Conservation (phyloP, 2,113 vertebrate species). For the Osmerus mordax region DNA sequence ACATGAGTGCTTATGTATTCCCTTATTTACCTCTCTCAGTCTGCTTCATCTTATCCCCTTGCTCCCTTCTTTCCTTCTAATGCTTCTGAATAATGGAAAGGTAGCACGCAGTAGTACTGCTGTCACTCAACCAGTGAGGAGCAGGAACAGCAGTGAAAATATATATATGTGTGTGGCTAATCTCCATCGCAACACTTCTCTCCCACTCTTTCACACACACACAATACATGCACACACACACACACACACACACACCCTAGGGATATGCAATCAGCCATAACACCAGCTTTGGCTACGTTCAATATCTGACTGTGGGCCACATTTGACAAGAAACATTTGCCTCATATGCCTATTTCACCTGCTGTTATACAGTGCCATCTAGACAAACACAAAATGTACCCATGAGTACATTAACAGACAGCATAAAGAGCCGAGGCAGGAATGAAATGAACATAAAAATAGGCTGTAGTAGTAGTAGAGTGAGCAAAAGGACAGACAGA, state of each 20-base stretch:
- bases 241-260: conserved; percentile 3
- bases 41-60: conserved; percentile 32
- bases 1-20: not conserved
- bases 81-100: conserved; percentile 68
- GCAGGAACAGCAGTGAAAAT: conserved; percentile 52
- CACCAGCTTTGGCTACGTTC: not conserved
- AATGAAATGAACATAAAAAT: too few species aligned
- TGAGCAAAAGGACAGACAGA: not conserved
- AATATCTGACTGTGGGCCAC: not conserved
- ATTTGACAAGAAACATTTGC: too few species aligned
- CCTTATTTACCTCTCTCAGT: conserved; percentile 27
- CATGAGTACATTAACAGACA: too few species aligned
- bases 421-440: too few species aligned
- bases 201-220: conserved; percentile 32
- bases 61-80: conserved; percentile 39
- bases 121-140: conserved; percentile 63
- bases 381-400: too few species aligned
- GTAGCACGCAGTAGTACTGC: conserved; percentile 62
- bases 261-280: conserved; percentile 39
- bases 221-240: conserved; percentile 23
- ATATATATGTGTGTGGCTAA: conserved; percentile 28
- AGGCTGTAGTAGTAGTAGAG: not conserved
- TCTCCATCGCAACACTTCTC: conserved; percentile 40
- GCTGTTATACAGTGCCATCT: too few species aligned
- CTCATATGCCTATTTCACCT: too few species aligned